Conservation (phyloP, 1,140 invertebrate genomes). For the Hestina assimilis region DNA sequence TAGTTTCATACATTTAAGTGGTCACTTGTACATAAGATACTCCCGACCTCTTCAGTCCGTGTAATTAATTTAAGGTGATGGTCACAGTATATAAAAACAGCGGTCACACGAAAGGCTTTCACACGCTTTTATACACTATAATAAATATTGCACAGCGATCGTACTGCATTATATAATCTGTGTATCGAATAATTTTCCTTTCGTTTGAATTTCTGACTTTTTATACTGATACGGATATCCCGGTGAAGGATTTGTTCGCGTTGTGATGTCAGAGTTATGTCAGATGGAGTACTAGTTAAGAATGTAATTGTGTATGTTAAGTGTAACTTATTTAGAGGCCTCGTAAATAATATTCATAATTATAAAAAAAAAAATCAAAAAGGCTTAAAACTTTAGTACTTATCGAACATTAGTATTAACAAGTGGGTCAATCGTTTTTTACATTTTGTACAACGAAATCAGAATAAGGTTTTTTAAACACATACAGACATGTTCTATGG, state of each 20-base stretch:
- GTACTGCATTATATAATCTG: slow-evolving; percentile 6
- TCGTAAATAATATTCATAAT: too few species aligned
- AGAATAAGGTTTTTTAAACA: slow-evolving; percentile 4
- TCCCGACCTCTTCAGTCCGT: too few species aligned
- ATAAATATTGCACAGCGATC: slow-evolving; percentile 13
- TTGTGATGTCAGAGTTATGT: slow-evolving; percentile 34
- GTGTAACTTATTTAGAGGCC: slow-evolving; percentile 38
- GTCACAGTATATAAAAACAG: slow-evolving; percentile 39
- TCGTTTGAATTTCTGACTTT: slow-evolving; percentile 26
- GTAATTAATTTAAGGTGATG: slow-evolving; percentile 31
- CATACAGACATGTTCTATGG: neutral
- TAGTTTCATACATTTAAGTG: too few species aligned
- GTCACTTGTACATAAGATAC: too few species aligned
- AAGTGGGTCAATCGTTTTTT: slow-evolving; percentile 66
- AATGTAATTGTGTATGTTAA: slow-evolving; percentile 32
- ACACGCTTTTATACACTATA: slow-evolving; percentile 12
- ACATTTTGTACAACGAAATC: slow-evolving; percentile 65
- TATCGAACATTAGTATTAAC: slow-evolving; percentile 60
- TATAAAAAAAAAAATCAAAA: neutral
- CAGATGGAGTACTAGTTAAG: slow-evolving; percentile 12
- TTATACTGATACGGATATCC: slow-evolving; percentile 37
- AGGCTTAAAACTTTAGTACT: slow-evolving; percentile 44
- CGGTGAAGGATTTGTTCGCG: slow-evolving; percentile 37
- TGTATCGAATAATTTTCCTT: slow-evolving; percentile 12
- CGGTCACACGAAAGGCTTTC: slow-evolving; percentile 22